These are phyloP conservation scores for Tinea trinotella DNA, from an alignment of 2,888 invertebrate genomes.

Conservation along the genomic window DNA sequence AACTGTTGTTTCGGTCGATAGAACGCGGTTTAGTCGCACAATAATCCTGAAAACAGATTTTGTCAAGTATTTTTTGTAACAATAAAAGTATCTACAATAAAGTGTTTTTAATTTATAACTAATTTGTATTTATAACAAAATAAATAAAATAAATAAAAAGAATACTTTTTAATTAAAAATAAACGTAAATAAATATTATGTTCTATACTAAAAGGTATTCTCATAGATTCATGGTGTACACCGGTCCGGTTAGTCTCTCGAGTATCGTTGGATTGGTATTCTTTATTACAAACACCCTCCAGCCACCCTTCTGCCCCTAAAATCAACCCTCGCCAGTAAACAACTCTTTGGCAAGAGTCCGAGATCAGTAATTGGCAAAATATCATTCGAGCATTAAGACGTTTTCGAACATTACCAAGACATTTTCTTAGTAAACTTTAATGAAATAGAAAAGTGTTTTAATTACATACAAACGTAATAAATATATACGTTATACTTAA, in stretches of 20 bases:
- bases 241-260: conserved; percentile 40
- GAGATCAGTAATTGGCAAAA: conserved; percentile 39
- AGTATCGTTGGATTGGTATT: conserved; percentile 44
- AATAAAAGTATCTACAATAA: too few relatives aligned
- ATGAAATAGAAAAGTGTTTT: background rate
- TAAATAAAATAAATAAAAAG: background rate
- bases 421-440: too few relatives aligned
- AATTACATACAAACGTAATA: background rate
- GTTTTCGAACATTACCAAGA: background rate
- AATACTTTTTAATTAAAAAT: background rate
- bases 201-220: background rate
- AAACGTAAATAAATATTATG: background rate
- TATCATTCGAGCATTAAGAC: conserved; percentile 31
- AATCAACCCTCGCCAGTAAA: conserved; percentile 31
- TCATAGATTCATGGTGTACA: conserved; percentile 8
- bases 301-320: conserved; percentile 15
- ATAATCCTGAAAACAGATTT: too few relatives aligned
- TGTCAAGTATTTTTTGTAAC: too few relatives aligned
- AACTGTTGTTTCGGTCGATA: too few relatives aligned
- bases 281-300: conserved; percentile 40
- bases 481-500: conserved; percentile 8
- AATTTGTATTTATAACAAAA: too few relatives aligned
- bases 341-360: conserved; percentile 42
- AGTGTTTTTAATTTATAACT: too few relatives aligned
- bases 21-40: too few relatives aligned